Evolutionary conservation across 23 tunicate genomes (phyloP), one percentile per base, ranked within the genome.

Genomic region (Phallusia fumigata): DNA sequence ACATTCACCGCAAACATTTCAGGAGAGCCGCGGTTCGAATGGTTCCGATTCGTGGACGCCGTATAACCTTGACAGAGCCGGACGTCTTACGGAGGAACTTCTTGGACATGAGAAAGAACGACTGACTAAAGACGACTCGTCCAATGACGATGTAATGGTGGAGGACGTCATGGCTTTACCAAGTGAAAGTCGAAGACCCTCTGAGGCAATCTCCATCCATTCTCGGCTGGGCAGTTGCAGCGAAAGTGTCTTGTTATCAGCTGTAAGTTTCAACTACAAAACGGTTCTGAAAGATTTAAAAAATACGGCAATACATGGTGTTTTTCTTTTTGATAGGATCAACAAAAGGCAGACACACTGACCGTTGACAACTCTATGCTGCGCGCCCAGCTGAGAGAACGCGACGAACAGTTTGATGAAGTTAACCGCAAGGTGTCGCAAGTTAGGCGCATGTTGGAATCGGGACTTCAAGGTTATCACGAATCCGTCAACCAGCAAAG

Each of bases 311-410:
- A 58, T 24, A 58, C 69, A 58, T 6, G 16, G 13, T 24, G 28
- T 58, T 13, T 24, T 21, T 58, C 69, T 58, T 8, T 24, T 21
- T 58, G 26, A 58, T 58, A 58, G 69, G 28, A 24, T 58, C 69
- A 58, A 58, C 69, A 58, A 58, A 58, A 45, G 35, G 73, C 73
- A 0, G 83, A 86, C 36, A 49, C 80, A 11, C 81, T 78, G 73
- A 73, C 32, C 31, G 81, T 86, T 26, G 90, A 86, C 40, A 86
- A 86, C 72, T 80, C 90, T 32, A 32, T 86, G 32, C 58, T 86
- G 52, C 90, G 81, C 13, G 32, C 90, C 19, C 79, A 74, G 74
- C 35, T 86, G 30, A 84, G 76, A 24, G 90, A 86, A 49, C 49
- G 73, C 30, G 90, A 86, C 19, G 90, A 86, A 76, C 80, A 80